These are phyloP conservation scores for Serranus cabrilla DNA, from an alignment of 2,797 vertebrate genomes.

Conservation along the genomic window DNA sequence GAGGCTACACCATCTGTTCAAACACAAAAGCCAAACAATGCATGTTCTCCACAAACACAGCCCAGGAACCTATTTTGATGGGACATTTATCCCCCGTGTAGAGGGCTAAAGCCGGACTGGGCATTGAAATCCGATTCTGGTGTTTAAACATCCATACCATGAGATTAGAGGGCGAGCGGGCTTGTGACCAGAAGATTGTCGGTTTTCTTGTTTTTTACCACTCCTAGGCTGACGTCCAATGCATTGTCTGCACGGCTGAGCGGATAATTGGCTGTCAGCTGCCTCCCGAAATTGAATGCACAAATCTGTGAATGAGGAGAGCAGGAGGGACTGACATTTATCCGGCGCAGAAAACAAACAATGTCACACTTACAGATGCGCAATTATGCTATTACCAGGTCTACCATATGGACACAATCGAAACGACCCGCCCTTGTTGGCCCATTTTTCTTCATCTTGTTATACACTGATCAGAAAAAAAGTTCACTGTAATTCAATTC, in stretches of 20 bases:
- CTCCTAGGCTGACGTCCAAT: slow-evolving; percentile 30
- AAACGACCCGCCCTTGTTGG: neutral
- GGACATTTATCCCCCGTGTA: slow-evolving; percentile 1
- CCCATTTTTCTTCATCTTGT: slow-evolving; percentile 16
- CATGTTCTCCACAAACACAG: slow-evolving; percentile 13
- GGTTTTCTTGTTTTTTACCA: slow-evolving; percentile 24
- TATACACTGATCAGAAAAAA: neutral
- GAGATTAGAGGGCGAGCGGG: slow-evolving; percentile 8
- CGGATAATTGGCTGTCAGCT: slow-evolving; percentile 55
- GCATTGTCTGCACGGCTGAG: slow-evolving; percentile 44
- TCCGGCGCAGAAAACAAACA: slow-evolving; percentile 11
- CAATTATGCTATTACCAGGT: slow-evolving; percentile 24
- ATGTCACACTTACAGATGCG: slow-evolving; percentile 6
- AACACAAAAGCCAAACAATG: slow-evolving; percentile 49
- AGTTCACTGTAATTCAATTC: neutral
- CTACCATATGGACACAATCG: neutral
- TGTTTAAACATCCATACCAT: slow-evolving; percentile 5
- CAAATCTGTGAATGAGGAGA: slow-evolving; percentile 32
- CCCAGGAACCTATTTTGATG: slow-evolving; percentile 10
- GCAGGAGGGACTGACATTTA: slow-evolving; percentile 32
- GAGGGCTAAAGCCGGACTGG: slow-evolving; percentile 1
- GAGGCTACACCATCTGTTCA: slow-evolving; percentile 62
- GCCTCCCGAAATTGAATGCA: slow-evolving; percentile 47
- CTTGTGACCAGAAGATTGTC: slow-evolving; percentile 14
- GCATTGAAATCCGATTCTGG: slow-evolving; percentile 18